Evolutionary conservation across 37 sponge, comb jelly and placozoan species (phyloP), one percentile per base, ranked within the genome.

Genomic region (Ianthella basta): DNA sequence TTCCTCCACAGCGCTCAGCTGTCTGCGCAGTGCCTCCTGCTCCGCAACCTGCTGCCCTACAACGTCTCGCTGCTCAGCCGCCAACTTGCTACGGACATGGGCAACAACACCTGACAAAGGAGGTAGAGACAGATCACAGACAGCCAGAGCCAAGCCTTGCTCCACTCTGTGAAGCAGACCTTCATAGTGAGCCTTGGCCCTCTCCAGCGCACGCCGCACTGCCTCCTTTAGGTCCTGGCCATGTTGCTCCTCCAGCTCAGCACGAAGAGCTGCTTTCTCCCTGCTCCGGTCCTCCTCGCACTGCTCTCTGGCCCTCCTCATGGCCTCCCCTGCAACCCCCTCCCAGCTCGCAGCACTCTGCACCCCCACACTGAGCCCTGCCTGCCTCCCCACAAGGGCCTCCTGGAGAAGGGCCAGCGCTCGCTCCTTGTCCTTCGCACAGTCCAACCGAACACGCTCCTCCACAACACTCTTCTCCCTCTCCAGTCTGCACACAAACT

Each of bases 131-230:
- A n/a, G n/a, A 44, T 44, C 50, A 44, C 50, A n/a, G n/a, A n/a
- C 50, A 44, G 50, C 50, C 8, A 8, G 6, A 44, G 50, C 50
- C 50, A 44, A 44, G 6, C 8, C 50, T 44, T 44, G 8, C 50
- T 8, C 8, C 50, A 10, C 6, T 8, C 3, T 3, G 50, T 10
- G 50, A 8, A 8, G 50, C 50, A 16, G 27, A 69, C 70, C 29
- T 5, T 69, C 70, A 30, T 69, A 69, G 34, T 69, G 70, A 32
- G 29, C 27, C 33, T 30, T 69, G 18, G 70, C 70, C 70, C 33
- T 69, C 34, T 69, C 70, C 33, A 69, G 34, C 34, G 35, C 70
- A 18, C 34, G 70, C 27, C 27, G 70, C 18, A 69, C 70, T 13
- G 34, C 34, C 33, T 69, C 34, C 70, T 69, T 69, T 12, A 69